Percentiles rank a stretch among this genome's conserved stretches.
Conservation (phyloP, 2,113 vertebrate species). For the Channa argus region DNA sequence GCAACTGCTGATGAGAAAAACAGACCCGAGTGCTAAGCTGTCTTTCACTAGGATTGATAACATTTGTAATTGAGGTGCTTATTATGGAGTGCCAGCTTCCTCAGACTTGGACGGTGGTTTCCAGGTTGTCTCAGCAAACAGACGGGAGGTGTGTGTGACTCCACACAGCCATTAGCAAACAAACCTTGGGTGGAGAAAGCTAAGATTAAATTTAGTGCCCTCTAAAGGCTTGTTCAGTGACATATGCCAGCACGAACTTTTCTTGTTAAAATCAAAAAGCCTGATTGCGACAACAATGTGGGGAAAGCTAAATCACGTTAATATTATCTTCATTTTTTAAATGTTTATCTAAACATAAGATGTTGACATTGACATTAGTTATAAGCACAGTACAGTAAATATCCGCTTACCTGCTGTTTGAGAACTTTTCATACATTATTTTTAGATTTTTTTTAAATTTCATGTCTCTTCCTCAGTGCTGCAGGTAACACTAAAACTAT, state of each 20-base stretch:
- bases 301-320: neutral
- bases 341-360: too few species aligned
- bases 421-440: too few species aligned
- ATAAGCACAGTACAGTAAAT: too few species aligned
- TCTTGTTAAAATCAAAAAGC: constrained; percentile 17
- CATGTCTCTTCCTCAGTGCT: neutral
- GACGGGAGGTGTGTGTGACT: constrained; percentile 10
- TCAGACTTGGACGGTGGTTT: constrained; percentile 56
- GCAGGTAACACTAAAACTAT: neutral
- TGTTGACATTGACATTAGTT: too few species aligned
- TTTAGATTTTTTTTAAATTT: neutral
- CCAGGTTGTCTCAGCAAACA: constrained; percentile 60
- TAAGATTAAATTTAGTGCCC: constrained; percentile 48
- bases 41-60: constrained; percentile 72
- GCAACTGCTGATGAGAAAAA: constrained; percentile 65
- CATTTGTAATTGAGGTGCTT: constrained; percentile 79
- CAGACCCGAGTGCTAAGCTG: constrained; percentile 72
- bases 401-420: too few species aligned
- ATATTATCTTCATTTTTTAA: too few species aligned
- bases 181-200: constrained; percentile 44
- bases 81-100: constrained; percentile 68
- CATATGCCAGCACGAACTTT: constrained; percentile 24
- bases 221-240: constrained; percentile 31
- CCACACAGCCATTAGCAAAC: constrained; percentile 55
- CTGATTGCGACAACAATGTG: neutral